phyloP scores from a whole-genome alignment of 30 jellyfish, hydroid and myxozoan genomes.

The Sanderia malayensis region DNA sequence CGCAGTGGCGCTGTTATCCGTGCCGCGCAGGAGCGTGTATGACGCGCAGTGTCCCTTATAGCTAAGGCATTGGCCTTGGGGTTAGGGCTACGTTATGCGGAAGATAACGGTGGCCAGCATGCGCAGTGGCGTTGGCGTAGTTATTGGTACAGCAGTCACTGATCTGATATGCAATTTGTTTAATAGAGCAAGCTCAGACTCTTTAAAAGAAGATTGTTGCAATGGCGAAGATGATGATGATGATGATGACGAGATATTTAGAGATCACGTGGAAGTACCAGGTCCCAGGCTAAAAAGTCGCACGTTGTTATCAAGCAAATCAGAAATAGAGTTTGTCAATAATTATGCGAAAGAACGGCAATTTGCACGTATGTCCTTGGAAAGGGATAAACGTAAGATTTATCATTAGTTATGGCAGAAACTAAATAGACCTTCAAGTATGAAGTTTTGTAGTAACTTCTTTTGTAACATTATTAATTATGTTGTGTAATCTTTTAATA shows the following conservation, averaged over 20 bases:
- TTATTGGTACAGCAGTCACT: too few relatives aligned
- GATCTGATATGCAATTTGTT: too few relatives aligned
- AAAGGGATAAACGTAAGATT: neutral
- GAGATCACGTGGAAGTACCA: neutral
- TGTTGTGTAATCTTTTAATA: slow-evolving; percentile 3
- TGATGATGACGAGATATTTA: too few relatives aligned
- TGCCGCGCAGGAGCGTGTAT: too few relatives aligned
- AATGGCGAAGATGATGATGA: neutral
- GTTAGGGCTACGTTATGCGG: too few relatives aligned
- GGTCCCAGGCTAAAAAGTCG: neutral
- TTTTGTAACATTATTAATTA: too few relatives aligned
- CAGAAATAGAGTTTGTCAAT: neutral
- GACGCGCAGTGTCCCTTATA: too few relatives aligned
- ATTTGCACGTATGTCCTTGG: neutral
- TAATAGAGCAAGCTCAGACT: neutral
- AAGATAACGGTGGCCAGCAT: too few relatives aligned
- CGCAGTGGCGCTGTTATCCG: too few relatives aligned
- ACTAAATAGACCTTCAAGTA: neutral
- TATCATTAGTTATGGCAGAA: neutral
- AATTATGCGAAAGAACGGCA: neutral
- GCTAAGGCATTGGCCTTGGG: too few relatives aligned
- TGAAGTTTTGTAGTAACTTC: neutral
- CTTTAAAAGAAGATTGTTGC: neutral
- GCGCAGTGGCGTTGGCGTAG: too few relatives aligned
- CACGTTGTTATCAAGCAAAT: neutral